Percentiles rank a stretch among this genome's conserved stretches.
These are phyloP conservation scores for Picathartes gymnocephalus DNA, from an alignment of 2,113 vertebrate genomes.

Conservation along the genomic window DNA sequence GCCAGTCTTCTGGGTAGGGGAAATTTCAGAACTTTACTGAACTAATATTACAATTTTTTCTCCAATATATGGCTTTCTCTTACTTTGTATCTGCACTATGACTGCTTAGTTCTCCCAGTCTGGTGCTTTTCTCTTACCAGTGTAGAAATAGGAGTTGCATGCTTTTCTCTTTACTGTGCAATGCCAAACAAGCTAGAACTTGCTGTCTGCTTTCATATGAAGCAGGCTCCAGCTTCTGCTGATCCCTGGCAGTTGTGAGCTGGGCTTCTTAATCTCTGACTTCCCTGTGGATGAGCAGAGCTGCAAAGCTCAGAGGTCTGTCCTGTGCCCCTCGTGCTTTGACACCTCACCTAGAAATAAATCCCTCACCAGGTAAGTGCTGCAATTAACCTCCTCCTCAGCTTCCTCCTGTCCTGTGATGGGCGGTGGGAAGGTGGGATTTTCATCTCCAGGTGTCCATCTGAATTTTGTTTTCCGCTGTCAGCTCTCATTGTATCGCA, in stretches of 20 bases:
- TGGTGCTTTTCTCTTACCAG: background rate
- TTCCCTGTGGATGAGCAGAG: background rate
- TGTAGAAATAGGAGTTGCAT: background rate
- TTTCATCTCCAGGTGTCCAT: background rate
- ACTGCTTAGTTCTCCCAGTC: background rate
- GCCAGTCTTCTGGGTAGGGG: background rate
- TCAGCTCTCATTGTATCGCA: background rate
- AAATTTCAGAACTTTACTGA: background rate
- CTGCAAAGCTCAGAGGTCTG: background rate
- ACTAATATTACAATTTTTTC: background rate
- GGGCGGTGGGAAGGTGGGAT: background rate
- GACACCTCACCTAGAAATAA: background rate
- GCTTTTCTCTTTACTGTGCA: background rate
- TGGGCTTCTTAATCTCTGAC: accelerated
- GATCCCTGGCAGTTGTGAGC: background rate
- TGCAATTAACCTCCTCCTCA: background rate
- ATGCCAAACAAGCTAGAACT: background rate
- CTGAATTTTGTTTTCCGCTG: background rate
- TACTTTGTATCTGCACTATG: background rate
- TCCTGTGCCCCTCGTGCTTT: background rate
- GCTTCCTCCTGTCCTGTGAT: background rate
- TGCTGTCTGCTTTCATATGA: background rate
- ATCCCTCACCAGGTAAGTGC: background rate
- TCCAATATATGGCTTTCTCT: background rate
- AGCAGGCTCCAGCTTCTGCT: background rate